phyloP scores from a whole-genome alignment of 2,888 invertebrate genomes.

The Diadromus collaris region DNA sequence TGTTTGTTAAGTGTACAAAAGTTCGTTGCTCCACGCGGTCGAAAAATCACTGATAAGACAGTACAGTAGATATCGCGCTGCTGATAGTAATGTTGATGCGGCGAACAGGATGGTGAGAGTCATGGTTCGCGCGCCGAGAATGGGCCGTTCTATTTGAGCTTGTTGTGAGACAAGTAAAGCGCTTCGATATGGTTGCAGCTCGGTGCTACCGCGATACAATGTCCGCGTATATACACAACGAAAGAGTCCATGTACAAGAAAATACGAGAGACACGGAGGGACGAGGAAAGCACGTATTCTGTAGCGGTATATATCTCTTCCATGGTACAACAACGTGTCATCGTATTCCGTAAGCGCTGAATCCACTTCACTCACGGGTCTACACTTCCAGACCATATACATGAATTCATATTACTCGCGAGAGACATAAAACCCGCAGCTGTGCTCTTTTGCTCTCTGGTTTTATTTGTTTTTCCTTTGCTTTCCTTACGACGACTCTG shows the following conservation, averaged over 20 bases:
- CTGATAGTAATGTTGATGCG: not conserved
- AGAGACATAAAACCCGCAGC: conserved; percentile 9
- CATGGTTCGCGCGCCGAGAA: conserved; percentile 8
- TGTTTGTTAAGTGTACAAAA: no score
- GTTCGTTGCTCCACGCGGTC: not conserved
- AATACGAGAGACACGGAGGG: not conserved
- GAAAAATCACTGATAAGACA: not conserved
- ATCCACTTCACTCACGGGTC: conserved; percentile 9
- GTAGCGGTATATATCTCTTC: not conserved
- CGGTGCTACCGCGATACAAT: not conserved
- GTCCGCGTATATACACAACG: not conserved
- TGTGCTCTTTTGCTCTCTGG: not conserved
- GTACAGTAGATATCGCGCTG: not conserved
- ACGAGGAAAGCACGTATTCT: not conserved
- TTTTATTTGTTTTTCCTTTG: not conserved
- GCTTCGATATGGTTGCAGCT: not conserved
- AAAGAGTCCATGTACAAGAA: not conserved
- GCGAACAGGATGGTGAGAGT: not conserved
- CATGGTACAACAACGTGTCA: not conserved
- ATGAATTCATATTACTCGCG: conserved; percentile 10
- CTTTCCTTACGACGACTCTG: not conserved
- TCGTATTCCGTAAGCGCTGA: not conserved
- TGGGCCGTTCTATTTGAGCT: conserved; percentile 12
- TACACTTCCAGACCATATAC: not conserved
- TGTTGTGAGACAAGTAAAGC: conserved; percentile 1